Evolutionary conservation across 2,797 vertebrate genomes (phyloP).

Genomic region (Urosaurus nigricauda): DNA sequence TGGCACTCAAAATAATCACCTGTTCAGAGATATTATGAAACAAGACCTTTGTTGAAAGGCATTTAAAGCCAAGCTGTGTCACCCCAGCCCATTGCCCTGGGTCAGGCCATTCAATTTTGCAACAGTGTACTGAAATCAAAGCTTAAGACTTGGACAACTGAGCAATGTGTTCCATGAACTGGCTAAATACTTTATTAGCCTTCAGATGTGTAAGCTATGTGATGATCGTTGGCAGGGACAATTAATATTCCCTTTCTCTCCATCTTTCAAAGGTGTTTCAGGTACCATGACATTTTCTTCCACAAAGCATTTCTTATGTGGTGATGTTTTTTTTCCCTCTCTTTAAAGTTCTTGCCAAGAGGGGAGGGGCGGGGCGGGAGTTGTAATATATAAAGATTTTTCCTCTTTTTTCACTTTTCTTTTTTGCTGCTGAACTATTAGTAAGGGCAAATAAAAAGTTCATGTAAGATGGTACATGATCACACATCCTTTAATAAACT

Average conservation of each 20-base stretch:
- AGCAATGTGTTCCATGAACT: background rate
- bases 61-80: constrained; percentile 21
- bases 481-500: too few relatives aligned
- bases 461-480: too few relatives aligned
- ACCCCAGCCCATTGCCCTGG: background rate
- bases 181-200: background rate
- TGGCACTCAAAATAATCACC: constrained; percentile 13
- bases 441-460: too few relatives aligned
- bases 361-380: too few relatives aligned
- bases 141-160: background rate
- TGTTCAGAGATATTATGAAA: constrained; percentile 25
- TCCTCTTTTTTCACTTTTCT: background rate
- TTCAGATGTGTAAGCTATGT: background rate
- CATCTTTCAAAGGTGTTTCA: background rate
- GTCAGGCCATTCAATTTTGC: constrained; percentile 4
- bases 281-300: background rate
- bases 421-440: background rate
- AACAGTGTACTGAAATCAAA: background rate
- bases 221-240: too few relatives aligned
- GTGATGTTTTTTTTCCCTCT: too few relatives aligned
- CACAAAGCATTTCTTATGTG: background rate
- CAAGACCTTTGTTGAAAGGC: constrained; percentile 1
- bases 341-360: background rate
- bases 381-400: background rate
- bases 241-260: too few relatives aligned